Conservation (phyloP, 2,888 invertebrate species). For the Ommatoiulus sabulosus region DNA sequence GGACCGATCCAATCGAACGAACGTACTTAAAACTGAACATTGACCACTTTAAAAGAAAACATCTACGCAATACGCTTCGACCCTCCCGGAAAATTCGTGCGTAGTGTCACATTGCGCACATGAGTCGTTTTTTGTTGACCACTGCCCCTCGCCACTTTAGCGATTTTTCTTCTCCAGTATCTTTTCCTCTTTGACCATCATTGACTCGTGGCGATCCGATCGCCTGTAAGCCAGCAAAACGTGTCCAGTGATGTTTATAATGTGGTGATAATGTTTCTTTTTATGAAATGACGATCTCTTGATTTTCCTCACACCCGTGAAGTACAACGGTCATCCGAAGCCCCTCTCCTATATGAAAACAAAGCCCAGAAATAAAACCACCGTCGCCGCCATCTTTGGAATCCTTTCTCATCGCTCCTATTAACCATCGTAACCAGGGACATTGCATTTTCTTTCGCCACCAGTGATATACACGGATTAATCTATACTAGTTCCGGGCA, state of each 20-base stretch:
- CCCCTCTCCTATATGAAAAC: slow-evolving; percentile 35
- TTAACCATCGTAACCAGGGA: background rate
- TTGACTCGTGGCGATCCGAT: slow-evolving; percentile 29
- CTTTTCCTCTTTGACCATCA: background rate
- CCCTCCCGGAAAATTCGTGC: background rate
- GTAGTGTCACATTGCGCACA: background rate
- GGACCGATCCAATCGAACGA: no score
- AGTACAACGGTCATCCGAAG: slow-evolving; percentile 51
- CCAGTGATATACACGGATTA: slow-evolving; percentile 32
- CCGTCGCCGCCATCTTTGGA: slow-evolving; percentile 40
- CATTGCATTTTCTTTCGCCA: background rate
- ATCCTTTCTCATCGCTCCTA: background rate
- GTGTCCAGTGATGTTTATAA: slow-evolving; percentile 52
- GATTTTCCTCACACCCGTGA: slow-evolving; percentile 50
- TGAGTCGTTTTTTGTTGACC: background rate
- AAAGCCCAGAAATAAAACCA: background rate
- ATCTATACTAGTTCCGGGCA: background rate
- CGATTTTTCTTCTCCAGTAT: background rate
- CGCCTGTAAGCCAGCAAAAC: background rate
- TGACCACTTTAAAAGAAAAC: background rate
- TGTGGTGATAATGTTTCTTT: slow-evolving; percentile 50
- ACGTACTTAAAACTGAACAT: background rate
- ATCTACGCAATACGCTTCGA: background rate
- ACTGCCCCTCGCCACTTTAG: background rate
- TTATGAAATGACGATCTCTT: slow-evolving; percentile 52